These are phyloP conservation scores for Heliangelus exortis DNA, from an alignment of 2,797 vertebrate species.

Conservation along the genomic window DNA sequence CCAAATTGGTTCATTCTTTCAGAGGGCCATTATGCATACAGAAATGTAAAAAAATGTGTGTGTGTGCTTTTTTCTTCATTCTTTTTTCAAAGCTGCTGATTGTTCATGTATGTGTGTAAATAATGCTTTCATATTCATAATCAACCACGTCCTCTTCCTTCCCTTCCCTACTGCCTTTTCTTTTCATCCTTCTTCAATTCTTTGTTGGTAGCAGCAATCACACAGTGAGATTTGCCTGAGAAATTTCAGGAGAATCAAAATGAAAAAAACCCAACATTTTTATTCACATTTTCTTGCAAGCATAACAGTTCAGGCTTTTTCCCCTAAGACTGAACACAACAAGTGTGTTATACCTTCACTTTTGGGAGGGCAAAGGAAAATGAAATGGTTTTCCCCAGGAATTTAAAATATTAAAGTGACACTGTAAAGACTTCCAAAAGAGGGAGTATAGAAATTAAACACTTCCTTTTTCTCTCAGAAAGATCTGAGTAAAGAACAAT, in stretches of 20 bases:
- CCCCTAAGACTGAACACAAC: neutral
- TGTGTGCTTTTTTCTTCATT: neutral
- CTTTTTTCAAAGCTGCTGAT: slow-evolving; percentile 48
- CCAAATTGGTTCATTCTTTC: slow-evolving; percentile 30
- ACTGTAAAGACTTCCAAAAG: neutral
- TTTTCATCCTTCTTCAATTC: neutral
- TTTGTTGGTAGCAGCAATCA: slow-evolving; percentile 24
- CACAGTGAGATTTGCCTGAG: slow-evolving; percentile 5
- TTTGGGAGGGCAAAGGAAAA: neutral
- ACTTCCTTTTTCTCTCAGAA: neutral
- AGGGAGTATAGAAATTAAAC: neutral
- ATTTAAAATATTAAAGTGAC: neutral
- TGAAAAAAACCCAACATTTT: neutral
- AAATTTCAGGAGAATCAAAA: slow-evolving; percentile 33
- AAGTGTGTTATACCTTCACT: too few relatives aligned
- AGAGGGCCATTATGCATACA: neutral
- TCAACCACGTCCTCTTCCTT: slow-evolving; percentile 30
- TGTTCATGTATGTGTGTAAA: slow-evolving; percentile 24
- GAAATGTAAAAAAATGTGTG: slow-evolving; percentile 38
- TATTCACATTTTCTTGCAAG: slow-evolving; percentile 5
- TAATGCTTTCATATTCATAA: slow-evolving; percentile 56
- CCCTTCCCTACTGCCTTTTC: slow-evolving; percentile 14
- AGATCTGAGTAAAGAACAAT: neutral
- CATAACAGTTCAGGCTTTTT: neutral
- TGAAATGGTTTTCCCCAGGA: neutral